Evolutionary conservation across 2,113 vertebrate species (phyloP), one percentile per base, ranked within the genome.

Genomic region (Dermatemys mawii): DNA sequence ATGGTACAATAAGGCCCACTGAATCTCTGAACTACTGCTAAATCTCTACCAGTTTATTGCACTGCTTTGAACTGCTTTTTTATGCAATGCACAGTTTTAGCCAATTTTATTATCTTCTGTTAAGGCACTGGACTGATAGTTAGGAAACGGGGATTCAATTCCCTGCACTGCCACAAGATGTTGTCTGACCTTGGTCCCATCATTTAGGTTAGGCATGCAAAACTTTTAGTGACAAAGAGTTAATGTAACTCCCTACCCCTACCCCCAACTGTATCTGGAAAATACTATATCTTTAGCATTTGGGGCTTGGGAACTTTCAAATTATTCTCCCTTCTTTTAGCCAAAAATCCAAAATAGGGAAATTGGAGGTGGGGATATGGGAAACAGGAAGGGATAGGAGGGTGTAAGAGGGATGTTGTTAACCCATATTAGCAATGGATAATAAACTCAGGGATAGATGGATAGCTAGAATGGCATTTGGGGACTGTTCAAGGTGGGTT

Each of bases 201-300:
- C 19, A 48, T 29, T 83, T 21, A 57, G 2, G 19, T 79, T 82
- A 80, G 21, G 92, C 81, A 51, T 29, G 2, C 73, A 90, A 75
- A 89, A 48, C 3, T 92, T 88, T n/a, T 13, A 35, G 63, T 21
- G 88, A 13, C n/a, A 44, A 73, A 83, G 32, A 93, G 83, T 73
- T 73, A 41, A 73, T 41, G 38, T 73, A 73, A 41, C 21, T 35
- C n/a, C 16, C n/a, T n/a, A 8, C 41, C 38, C 49, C 38, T 11
- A 7, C 70, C 27, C 6, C 80, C 38, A 91, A 17, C 93, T 78
- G 50, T 81, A 86, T 63, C 38, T 54, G 81, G 1, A 5, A 48
- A 93, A 49, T 44, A 79, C 82, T 24, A 70, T 93, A 82, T 81
- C 82, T 86, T 84, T 51, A 38, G 29, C 17, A 88, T 17, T 9